Conservation (phyloP, 2,113 vertebrate species). For the Engraulis encrasicolus region DNA sequence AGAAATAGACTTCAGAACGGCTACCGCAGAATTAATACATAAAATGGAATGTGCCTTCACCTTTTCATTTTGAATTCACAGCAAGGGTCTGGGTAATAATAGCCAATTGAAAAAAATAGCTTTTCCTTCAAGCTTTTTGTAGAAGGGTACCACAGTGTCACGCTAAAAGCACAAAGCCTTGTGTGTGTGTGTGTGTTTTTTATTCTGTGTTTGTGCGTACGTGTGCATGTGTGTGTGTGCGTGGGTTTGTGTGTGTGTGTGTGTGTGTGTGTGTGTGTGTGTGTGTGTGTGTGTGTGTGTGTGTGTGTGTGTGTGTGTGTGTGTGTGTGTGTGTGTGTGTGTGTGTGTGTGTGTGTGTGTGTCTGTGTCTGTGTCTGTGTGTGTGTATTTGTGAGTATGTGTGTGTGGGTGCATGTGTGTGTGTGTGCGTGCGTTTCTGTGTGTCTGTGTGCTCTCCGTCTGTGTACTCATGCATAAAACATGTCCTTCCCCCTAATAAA, state of each 20-base stretch:
- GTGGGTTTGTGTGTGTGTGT: not conserved
- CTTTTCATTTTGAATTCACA: not conserved
- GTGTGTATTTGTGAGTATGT: no score
- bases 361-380: no score
- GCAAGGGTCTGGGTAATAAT: constrained; percentile 1
- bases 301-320: not conserved
- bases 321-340: constrained; percentile 1
- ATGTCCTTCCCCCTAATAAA: not conserved
- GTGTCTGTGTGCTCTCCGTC: no score
- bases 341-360: not conserved
- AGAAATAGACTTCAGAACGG: no score
- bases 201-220: not conserved
- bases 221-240: no score
- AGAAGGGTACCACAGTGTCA: not conserved
- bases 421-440: no score
- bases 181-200: not conserved
- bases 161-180: not conserved
- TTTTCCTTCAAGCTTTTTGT: not conserved
- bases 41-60: not conserved
- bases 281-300: not conserved
- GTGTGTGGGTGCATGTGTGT: no score
- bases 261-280: not conserved
- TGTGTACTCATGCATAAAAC: constrained; percentile 22
- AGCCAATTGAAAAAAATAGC: not conserved
- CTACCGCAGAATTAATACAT: not conserved